phyloP scores from a whole-genome alignment of 35 echinoderm and acorn worm species.

The Amphiura filiformis region DNA sequence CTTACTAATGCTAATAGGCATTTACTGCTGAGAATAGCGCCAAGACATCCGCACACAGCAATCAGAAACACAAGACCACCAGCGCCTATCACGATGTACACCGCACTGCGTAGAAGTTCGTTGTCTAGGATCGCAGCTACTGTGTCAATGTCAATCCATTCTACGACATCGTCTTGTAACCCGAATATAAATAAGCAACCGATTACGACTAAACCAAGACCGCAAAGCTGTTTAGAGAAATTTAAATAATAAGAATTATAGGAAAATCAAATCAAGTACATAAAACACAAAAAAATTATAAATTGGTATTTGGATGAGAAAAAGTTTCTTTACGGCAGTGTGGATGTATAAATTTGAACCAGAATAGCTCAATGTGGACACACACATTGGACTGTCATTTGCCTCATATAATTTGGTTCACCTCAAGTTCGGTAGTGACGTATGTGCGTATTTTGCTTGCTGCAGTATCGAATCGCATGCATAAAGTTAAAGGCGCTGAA shows the following conservation, averaged over 20 bases:
- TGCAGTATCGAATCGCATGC: too few species aligned
- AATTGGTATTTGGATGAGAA: too few species aligned
- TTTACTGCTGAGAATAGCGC: constrained; percentile 44
- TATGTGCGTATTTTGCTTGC: too few species aligned
- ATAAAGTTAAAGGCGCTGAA: too few species aligned
- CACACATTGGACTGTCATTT: too few species aligned
- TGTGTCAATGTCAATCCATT: constrained; percentile 34
- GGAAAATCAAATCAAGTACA: too few species aligned
- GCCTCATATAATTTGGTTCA: too few species aligned
- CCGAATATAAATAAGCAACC: constrained; percentile 25
- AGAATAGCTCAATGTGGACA: too few species aligned
- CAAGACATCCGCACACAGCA: constrained; percentile 42
- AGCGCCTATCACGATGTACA: constrained; percentile 55
- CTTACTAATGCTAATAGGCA: constrained; percentile 49
- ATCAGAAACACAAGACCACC: constrained; percentile 44
- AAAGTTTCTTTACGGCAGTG: too few species aligned
- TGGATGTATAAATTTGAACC: too few species aligned
- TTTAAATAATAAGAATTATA: not conserved
- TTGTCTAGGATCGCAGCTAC: constrained; percentile 19
- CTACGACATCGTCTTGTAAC: not conserved
- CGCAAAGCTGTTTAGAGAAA: constrained; percentile 43
- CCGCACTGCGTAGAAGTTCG: constrained; percentile 29
- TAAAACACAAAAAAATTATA: too few species aligned
- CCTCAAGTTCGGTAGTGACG: too few species aligned
- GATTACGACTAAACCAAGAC: constrained; percentile 29